These are phyloP conservation scores for Clarias laeviceps DNA, from an alignment of 2,797 vertebrate genomes.

Conservation along the genomic window DNA sequence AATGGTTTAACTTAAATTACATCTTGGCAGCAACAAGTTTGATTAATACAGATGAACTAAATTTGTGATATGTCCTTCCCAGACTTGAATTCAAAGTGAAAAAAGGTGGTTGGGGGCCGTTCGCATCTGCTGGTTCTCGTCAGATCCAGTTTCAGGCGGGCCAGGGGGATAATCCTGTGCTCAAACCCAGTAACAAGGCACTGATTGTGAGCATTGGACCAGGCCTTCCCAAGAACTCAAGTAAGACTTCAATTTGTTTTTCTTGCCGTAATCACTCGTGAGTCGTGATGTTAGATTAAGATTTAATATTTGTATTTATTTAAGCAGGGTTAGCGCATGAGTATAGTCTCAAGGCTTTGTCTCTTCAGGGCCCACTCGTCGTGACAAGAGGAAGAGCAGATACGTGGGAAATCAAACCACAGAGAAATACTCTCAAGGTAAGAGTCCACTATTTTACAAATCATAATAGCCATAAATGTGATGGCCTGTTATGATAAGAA, in stretches of 20 bases:
- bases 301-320: background rate
- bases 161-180: constrained; percentile 68
- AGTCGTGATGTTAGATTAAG: background rate
- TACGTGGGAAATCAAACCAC: constrained; percentile 53
- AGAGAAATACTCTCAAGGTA: constrained; percentile 63
- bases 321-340: background rate
- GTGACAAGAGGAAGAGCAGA: constrained; percentile 78
- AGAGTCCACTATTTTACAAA: constrained; percentile 23
- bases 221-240: constrained; percentile 79
- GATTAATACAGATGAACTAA: background rate
- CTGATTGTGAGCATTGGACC: constrained; percentile 75
- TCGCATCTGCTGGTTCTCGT: constrained; percentile 77
- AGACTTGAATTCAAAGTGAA: constrained; percentile 88
- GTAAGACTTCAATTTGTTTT: constrained; percentile 64
- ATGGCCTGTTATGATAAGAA: background rate
- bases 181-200: constrained; percentile 76
- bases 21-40: background rate
- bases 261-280: background rate
- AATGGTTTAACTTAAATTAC: background rate
- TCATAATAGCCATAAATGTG: background rate
- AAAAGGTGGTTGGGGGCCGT: constrained; percentile 82
- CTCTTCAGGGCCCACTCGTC: constrained; percentile 77
- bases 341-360: constrained; percentile 14
- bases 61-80: background rate
- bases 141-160: constrained; percentile 82